Conservation (phyloP, 1,140 invertebrate genomes). For the Papilio glaucus region DNA sequence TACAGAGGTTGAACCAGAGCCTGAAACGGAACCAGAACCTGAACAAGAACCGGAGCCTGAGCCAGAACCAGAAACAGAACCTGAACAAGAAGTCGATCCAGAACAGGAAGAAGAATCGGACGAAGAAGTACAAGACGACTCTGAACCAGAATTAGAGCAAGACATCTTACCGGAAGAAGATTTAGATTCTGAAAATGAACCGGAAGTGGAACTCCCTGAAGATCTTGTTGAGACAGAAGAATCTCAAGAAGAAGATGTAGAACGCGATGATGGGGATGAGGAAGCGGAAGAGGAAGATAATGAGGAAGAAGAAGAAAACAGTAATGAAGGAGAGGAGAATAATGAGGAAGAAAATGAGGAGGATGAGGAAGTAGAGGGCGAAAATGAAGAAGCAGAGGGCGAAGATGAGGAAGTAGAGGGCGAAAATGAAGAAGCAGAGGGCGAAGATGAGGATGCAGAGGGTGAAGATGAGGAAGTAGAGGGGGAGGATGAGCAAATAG, state of each 20-base stretch:
- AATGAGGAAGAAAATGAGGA: conserved; percentile 38
- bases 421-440: conserved; percentile 25
- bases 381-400: neutral
- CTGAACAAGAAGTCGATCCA: conserved; percentile 44
- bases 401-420: conserved; percentile 36
- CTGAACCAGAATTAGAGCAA: conserved; percentile 37
- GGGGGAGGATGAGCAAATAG: conserved; percentile 1
- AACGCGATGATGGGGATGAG: neutral
- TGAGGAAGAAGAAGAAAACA: conserved; percentile 31
- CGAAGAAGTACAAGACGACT: conserved; percentile 36
- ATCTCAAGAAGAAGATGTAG: conserved; percentile 33
- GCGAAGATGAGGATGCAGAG: conserved; percentile 8
- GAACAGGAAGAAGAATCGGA: conserved; percentile 43
- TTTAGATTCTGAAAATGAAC: conserved; percentile 14
- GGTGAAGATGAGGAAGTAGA: conserved; percentile 29
- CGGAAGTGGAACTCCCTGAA: conserved; percentile 34
- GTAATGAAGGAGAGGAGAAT: conserved; percentile 24
- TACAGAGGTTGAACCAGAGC: conserved; percentile 50
- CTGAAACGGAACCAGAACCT: conserved; percentile 52
- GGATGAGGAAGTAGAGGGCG: conserved; percentile 29
- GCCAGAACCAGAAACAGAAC: conserved; percentile 40
- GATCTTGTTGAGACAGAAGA: conserved; percentile 35
- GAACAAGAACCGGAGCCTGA: conserved; percentile 53
- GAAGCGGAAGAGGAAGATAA: conserved; percentile 39
- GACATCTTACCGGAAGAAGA: conserved; percentile 37